A percentile compares a stretch with the other conserved stretches of the same genome.
These are phyloP conservation scores for Acridotheres tristis DNA, from an alignment of 2,797 vertebrate genomes.

Conservation along the genomic window DNA sequence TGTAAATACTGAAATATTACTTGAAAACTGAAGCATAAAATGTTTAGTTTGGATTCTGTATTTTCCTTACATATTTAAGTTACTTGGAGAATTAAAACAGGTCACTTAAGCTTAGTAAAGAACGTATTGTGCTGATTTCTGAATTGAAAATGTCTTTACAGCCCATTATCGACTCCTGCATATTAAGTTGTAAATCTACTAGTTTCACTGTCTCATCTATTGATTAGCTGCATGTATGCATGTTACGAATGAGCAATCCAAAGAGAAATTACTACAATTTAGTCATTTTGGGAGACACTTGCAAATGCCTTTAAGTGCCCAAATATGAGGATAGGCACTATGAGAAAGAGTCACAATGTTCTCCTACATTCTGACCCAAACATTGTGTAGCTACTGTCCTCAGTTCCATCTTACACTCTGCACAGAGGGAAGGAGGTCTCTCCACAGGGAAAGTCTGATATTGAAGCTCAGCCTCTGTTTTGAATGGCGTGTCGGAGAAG, in stretches of 20 bases:
- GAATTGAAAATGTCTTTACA: constrained; percentile 29
- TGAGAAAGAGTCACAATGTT: not conserved
- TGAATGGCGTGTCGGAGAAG: not conserved
- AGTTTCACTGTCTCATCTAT: constrained; percentile 64
- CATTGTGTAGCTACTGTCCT: not conserved
- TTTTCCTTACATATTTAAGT: constrained; percentile 45
- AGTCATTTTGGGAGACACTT: constrained; percentile 12
- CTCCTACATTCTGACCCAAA: not conserved
- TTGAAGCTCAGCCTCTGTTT: not conserved
- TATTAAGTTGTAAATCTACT: constrained; percentile 70
- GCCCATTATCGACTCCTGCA: constrained; percentile 63
- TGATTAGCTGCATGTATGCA: constrained; percentile 64
- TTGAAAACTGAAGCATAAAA: constrained; percentile 40
- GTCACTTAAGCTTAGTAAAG: constrained; percentile 46
- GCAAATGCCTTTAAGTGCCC: not conserved
- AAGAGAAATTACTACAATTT: constrained; percentile 51
- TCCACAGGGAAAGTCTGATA: not conserved
- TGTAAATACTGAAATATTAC: constrained; percentile 2
- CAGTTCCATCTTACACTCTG: not conserved
- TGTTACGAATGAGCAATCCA: constrained; percentile 64
- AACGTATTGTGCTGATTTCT: constrained; percentile 55
- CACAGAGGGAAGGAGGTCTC: not conserved
- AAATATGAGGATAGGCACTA: not conserved
- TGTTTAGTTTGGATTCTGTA: constrained; percentile 36
- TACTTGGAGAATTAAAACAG: constrained; percentile 62